phyloP scores from a whole-genome alignment of 2,888 invertebrate species.

The Shargacucullia verbasci region DNA sequence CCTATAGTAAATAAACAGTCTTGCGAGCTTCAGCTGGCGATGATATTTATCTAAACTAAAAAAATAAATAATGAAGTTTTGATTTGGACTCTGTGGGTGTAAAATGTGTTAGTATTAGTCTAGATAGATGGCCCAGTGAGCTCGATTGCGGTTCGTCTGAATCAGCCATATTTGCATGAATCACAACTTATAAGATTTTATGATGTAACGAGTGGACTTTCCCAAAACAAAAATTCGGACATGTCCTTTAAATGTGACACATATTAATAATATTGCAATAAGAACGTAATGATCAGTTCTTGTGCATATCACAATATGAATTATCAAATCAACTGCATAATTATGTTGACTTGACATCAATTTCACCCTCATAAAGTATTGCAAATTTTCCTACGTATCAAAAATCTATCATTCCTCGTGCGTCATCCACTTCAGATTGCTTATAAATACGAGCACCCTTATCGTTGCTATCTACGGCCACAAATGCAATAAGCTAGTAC shows the following conservation, averaged over 20 bases:
- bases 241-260: slow-evolving; percentile 56
- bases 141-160: slow-evolving; percentile 57
- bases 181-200: slow-evolving; percentile 67
- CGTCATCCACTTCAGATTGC: slow-evolving; percentile 46
- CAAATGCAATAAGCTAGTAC: slow-evolving; percentile 62
- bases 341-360: slow-evolving; percentile 18
- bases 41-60: slow-evolving; percentile 26
- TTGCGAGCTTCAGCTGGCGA: neutral
- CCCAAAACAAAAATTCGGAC: slow-evolving; percentile 65
- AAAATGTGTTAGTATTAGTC: slow-evolving; percentile 39
- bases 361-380: slow-evolving; percentile 1
- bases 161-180: slow-evolving; percentile 65
- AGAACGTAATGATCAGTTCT: slow-evolving; percentile 18
- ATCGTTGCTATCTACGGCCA: slow-evolving; percentile 62
- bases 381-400: slow-evolving; percentile 18
- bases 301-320: slow-evolving; percentile 5
- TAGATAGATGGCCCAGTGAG: slow-evolving; percentile 57
- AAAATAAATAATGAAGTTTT: slow-evolving; percentile 33
- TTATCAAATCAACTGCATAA: slow-evolving; percentile 8
- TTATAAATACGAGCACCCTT: slow-evolving; percentile 51
- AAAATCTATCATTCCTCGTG: slow-evolving; percentile 38
- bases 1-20: slow-evolving; percentile 26
- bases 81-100: slow-evolving; percentile 32
- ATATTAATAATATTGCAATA: slow-evolving; percentile 42
- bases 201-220: slow-evolving; percentile 70